Evolutionary conservation across 2,888 invertebrate species (phyloP).

Genomic region (Volucella inanis): DNA sequence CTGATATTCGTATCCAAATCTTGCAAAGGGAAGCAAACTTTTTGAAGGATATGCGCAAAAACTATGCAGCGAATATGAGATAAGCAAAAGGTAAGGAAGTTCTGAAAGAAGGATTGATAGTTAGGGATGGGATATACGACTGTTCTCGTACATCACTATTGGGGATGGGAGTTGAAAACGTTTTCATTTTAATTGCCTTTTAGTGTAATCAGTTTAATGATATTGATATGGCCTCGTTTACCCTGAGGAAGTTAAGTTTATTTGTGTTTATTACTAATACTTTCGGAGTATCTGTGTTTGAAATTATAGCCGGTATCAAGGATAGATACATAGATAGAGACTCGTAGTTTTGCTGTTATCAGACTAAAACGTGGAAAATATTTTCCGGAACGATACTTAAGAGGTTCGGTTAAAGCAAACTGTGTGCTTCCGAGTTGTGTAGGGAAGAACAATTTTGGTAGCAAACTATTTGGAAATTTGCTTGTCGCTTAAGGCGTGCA

Average conservation of each 20-base stretch:
- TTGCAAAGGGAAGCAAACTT: constrained; percentile 25
- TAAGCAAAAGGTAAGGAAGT: constrained; percentile 34
- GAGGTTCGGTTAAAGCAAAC: neutral
- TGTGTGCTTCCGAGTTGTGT: no score
- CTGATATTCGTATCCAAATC: constrained; percentile 49
- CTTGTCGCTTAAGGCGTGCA: no score
- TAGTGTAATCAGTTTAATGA: constrained; percentile 68
- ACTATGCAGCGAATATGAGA: constrained; percentile 62
- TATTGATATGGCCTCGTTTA: constrained; percentile 64
- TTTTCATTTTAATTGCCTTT: constrained; percentile 65
- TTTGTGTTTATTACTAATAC: constrained; percentile 11
- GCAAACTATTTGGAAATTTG: no score
- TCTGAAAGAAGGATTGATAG: constrained; percentile 4
- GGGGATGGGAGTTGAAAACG: constrained; percentile 23
- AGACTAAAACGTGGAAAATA: constrained; percentile 45
- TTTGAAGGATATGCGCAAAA: constrained; percentile 54
- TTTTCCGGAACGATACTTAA: constrained; percentile 23
- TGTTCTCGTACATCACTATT: constrained; percentile 22
- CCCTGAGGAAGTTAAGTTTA: constrained; percentile 48
- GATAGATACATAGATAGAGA: neutral
- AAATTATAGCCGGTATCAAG: constrained; percentile 17
- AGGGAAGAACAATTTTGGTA: no score
- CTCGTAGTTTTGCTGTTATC: constrained; percentile 17
- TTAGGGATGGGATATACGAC: constrained; percentile 7
- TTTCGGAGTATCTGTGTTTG: neutral